Evolutionary conservation across 2,113 vertebrate genomes (phyloP).

Genomic region (Ursus arctos): DNA sequence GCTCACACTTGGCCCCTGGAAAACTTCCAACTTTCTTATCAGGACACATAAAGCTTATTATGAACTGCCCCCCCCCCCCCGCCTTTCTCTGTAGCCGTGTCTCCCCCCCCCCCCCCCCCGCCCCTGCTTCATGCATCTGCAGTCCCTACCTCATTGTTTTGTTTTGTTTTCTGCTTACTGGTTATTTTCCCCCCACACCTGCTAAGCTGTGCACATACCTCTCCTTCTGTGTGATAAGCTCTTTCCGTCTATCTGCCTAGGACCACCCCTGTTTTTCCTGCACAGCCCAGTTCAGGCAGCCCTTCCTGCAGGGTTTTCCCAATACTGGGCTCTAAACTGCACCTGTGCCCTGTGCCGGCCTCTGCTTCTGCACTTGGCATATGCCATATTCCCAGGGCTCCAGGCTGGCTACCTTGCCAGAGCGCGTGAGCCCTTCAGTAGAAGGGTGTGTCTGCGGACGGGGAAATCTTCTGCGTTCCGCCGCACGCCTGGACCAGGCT

Average conservation of each 20-base stretch:
- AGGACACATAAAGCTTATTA: not conserved
- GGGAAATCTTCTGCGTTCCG: not conserved
- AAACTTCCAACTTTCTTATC: not conserved
- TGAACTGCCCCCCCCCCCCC: not conserved
- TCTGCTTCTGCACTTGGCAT: rapidly evolving
- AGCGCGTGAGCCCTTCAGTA: not conserved
- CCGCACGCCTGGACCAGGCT: not conserved
- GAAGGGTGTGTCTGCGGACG: not conserved
- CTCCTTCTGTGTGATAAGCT: not conserved
- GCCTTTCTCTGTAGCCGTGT: too few species aligned
- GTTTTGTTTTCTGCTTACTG: not conserved
- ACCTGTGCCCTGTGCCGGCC: not conserved
- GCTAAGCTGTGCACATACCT: not conserved
- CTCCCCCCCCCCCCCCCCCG: too few species aligned
- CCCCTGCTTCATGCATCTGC: too few species aligned
- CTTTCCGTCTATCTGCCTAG: not conserved
- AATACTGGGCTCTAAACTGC: rapidly evolving
- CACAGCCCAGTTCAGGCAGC: not conserved
- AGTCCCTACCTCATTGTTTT: not conserved
- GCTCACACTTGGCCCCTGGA: not conserved
- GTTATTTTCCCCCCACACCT: not conserved
- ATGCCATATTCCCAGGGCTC: rapidly evolving
- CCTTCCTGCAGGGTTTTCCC: not conserved
- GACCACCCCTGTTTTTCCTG: not conserved
- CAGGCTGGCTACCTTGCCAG: too few species aligned